Evolutionary conservation across 2,797 vertebrate genomes (phyloP).

Genomic region (Channa striata): DNA sequence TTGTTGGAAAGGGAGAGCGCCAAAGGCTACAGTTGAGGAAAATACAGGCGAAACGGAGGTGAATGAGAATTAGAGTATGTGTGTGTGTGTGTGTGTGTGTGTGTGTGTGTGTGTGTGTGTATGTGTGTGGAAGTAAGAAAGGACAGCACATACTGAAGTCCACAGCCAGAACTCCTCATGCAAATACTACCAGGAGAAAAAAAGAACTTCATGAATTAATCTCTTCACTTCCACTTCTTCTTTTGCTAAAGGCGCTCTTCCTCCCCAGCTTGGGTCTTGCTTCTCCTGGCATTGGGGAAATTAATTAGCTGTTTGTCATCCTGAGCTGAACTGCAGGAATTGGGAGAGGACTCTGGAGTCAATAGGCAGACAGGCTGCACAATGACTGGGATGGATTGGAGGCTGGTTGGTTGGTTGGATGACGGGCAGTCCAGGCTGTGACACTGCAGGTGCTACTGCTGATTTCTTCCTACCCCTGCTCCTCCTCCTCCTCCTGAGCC

Average conservation of each 20-base stretch:
- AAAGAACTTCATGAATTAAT: slow-evolving; percentile 84
- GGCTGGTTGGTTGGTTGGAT: slow-evolving; percentile 24
- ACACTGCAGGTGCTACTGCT: slow-evolving; percentile 64
- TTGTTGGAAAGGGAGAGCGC: slow-evolving; percentile 62
- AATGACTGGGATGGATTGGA: slow-evolving; percentile 48
- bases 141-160: slow-evolving; percentile 85
- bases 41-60: slow-evolving; percentile 51
- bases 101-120: slow-evolving; percentile 10
- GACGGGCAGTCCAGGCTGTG: slow-evolving; percentile 55
- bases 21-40: slow-evolving; percentile 73
- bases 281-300: slow-evolving; percentile 74
- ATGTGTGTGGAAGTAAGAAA: slow-evolving; percentile 35
- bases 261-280: slow-evolving; percentile 78
- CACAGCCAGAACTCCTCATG: slow-evolving; percentile 83
- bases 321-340: slow-evolving; percentile 78
- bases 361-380: slow-evolving; percentile 54
- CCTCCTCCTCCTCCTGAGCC: slow-evolving; percentile 34
- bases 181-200: slow-evolving; percentile 78
- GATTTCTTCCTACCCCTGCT: slow-evolving; percentile 11
- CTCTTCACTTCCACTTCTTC: slow-evolving; percentile 72
- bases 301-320: slow-evolving; percentile 87
- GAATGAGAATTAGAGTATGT: slow-evolving; percentile 56
- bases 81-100: slow-evolving; percentile 1
- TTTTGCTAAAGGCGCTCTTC: slow-evolving; percentile 77
- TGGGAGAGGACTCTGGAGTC: slow-evolving; percentile 58